Evolutionary conservation across 1,140 invertebrate genomes (phyloP).

Genomic region (Apis mellifera): DNA sequence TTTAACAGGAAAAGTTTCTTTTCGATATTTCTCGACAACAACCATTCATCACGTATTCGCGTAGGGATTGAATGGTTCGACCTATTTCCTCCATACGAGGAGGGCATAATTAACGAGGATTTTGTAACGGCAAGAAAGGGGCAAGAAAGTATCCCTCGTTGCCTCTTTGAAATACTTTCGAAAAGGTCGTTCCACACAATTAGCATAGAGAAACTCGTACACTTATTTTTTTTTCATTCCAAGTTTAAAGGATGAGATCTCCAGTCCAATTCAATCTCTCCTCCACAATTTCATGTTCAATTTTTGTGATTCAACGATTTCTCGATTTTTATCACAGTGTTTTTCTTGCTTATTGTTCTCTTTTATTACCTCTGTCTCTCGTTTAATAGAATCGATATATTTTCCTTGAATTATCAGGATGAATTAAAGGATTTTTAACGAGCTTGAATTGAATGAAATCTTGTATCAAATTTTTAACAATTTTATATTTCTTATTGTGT

Average conservation of each 20-base stretch:
- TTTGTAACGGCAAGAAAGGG: slow-evolving; percentile 41
- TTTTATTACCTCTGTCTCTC: no score
- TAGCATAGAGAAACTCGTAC: slow-evolving; percentile 52
- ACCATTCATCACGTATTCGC: neutral
- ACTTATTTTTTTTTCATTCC: slow-evolving; percentile 57
- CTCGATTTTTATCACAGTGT: slow-evolving; percentile 14
- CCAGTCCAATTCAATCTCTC: slow-evolving; percentile 12
- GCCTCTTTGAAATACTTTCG: slow-evolving; percentile 23
- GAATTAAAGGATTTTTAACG: no score
- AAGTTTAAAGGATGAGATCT: slow-evolving; percentile 44
- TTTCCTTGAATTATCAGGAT: no score
- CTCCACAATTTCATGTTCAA: neutral
- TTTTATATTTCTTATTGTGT: no score
- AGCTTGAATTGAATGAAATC: no score
- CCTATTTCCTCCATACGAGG: slow-evolving; percentile 39
- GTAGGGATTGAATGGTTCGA: slow-evolving; percentile 13
- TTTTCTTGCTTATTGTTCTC: neutral
- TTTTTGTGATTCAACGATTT: slow-evolving; percentile 16
- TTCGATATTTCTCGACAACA: neutral
- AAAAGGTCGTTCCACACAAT: slow-evolving; percentile 54
- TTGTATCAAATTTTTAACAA: no score
- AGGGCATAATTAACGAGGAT: slow-evolving; percentile 54
- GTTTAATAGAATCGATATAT: no score
- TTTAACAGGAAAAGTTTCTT: neutral
- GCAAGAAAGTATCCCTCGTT: neutral